Evolutionary conservation across 2,888 invertebrate genomes (phyloP), one percentile per base, ranked within the genome.

Genomic region (Miltochrista miniata): DNA sequence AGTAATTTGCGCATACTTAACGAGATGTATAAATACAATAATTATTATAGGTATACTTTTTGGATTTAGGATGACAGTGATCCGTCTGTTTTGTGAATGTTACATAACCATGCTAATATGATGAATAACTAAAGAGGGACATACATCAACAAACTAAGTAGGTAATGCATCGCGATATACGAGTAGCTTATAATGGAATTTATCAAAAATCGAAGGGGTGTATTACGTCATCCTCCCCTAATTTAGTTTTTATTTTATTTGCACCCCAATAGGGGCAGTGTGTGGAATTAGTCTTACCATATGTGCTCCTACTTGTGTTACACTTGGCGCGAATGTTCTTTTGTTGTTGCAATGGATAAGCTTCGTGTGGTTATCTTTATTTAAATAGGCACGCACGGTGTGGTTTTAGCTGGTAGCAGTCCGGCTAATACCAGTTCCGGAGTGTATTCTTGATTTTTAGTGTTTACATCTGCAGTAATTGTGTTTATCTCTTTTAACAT

Each of bases 191-290:
- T 90, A 90, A 90, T 90, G 87, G 90, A 90, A 90, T 90, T 85
- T 87, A 89, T 87, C 88, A 85, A 81, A 85, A 87, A 91, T 90
- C 89, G 89, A 88, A 88, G 90, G 92, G 91, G 91, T 90, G 90
- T 83, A 84, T 87, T 88, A 83, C 90, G 78, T 87, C 89, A 90
- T 90, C 80, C 80, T 78, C 90, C 90, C 90, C 89, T 88, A 86
- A 89, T 90, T 90, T 85, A 79, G 82, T 88, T 90, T 90, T 87
- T 87, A 87, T 87, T 89, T 87, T 87, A 86, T 86, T 83, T 80
- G 74, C 80, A 83, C 87, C 89, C 88, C 85, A 75, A 70, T 66
- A 61, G 81, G 84, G 79, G 59, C 80, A 83, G 82, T 82, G 72
- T 71, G 79, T 78, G 78, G 87, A 90, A 91, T 91, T 91, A 91